These are phyloP conservation scores for Zaprionus lachaisei DNA, from an alignment of 1,140 invertebrate genomes.

Conservation along the genomic window DNA sequence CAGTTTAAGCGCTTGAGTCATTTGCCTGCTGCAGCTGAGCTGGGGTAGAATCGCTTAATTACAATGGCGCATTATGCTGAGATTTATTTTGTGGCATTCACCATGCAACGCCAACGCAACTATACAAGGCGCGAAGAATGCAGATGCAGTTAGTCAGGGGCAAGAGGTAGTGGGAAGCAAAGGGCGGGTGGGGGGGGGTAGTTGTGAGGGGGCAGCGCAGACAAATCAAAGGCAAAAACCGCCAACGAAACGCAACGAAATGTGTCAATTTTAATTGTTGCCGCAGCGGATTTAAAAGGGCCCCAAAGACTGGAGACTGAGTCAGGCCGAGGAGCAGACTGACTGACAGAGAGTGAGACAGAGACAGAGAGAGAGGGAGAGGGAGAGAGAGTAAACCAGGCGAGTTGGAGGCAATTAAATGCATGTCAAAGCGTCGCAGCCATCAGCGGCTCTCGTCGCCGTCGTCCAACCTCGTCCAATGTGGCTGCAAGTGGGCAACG, in stretches of 20 bases:
- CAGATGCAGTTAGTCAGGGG: conserved; percentile 48
- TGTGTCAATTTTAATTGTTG: conserved; percentile 84
- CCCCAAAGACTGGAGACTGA: conserved; percentile 34
- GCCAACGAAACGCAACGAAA: conserved; percentile 74
- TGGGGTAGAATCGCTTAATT: conserved; percentile 52
- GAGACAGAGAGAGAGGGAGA: neutral
- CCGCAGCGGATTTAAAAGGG: conserved; percentile 76
- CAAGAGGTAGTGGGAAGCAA: neutral
- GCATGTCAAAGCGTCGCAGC: conserved; percentile 82
- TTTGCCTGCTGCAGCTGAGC: conserved; percentile 20
- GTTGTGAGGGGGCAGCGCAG: neutral
- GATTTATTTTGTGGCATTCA: conserved; percentile 35
- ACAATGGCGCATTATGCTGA: conserved; percentile 37
- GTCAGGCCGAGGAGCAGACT: conserved; percentile 22
- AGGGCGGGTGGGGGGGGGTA: neutral
- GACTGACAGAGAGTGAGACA: neutral
- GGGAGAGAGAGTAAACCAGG: conserved; percentile 9
- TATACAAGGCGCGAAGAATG: conserved; percentile 57
- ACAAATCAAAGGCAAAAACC: conserved; percentile 53
- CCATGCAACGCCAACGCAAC: conserved; percentile 66
- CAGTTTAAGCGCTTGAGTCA: conserved; percentile 23
- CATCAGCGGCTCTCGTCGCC: conserved; percentile 54
- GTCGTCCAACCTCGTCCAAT: neutral
- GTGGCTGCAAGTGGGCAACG: conserved; percentile 20
- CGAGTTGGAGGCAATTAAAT: conserved; percentile 78